A percentile compares a stretch with the other conserved stretches of the same genome.
These are phyloP conservation scores for Andricus grossulariae DNA, from an alignment of 1,140 invertebrate species.

Conservation along the genomic window DNA sequence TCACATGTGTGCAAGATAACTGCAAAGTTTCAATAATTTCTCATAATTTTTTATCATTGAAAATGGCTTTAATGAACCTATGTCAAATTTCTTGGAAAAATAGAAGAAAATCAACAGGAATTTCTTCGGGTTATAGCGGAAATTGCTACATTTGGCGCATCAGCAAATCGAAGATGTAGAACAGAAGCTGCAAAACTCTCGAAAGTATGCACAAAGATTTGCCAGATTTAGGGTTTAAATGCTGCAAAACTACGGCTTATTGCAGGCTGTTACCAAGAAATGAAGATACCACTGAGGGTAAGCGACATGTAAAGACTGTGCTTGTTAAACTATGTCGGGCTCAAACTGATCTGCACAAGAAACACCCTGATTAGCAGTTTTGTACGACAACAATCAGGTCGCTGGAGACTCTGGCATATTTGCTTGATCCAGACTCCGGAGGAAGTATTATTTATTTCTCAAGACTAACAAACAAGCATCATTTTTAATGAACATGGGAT, in stretches of 20 bases:
- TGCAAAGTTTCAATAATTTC: too few species aligned
- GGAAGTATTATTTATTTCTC: conserved; percentile 54
- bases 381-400: conserved; percentile 4
- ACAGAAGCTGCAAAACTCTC: conserved; percentile 42
- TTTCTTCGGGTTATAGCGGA: too few species aligned
- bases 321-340: conserved; percentile 24
- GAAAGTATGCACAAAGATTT: conserved; percentile 38
- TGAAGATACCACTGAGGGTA: conserved; percentile 21
- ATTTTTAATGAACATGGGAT: conserved; percentile 65
- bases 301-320: too few species aligned
- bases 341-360: conserved; percentile 14
- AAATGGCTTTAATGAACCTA: too few species aligned
- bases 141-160: too few species aligned
- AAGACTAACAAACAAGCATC: conserved; percentile 67
- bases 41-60: too few species aligned
- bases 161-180: too few species aligned
- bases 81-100: too few species aligned
- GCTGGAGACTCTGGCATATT: conserved; percentile 41
- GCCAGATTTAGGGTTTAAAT: conserved; percentile 27
- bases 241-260: conserved; percentile 31
- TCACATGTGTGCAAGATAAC: too few species aligned
- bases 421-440: conserved; percentile 45
- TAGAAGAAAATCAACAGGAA: too few species aligned
- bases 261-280: conserved; percentile 35
- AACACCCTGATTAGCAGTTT: conserved; percentile 31